Evolutionary conservation across 2,888 invertebrate species (phyloP), one percentile per base, ranked within the genome.

Genomic region (Buathra laborator): DNA sequence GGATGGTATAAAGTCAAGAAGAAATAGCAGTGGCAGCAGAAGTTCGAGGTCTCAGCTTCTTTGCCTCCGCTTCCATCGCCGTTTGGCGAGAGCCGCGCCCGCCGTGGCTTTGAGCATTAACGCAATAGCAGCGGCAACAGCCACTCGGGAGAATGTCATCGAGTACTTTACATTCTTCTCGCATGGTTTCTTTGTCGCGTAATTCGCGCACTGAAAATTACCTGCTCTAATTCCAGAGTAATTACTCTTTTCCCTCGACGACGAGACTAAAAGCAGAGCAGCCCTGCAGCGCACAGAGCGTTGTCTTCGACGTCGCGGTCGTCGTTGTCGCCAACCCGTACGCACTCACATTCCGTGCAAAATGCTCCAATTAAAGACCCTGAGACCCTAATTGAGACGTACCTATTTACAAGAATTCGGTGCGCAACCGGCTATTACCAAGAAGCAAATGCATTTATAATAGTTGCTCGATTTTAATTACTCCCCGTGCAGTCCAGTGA

Each of bases 341-440:
- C 85, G 84, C 86, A 85, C 70, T 87, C 85, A 89, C 90, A 93
- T 92, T 91, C 91, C 92, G 71, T 44, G 84, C 87, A 90, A 91
- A 91, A 88, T 84, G 86, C 89, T 76, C 89, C 92, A 92, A 93
- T 93, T 92, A 92, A 92, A 88, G 83, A 86, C 81, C 68, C 81
- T 83, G 71, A 48, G 81, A 85, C 87, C 37, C 90, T 93, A 93
- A 93, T 93, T 93, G 93, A 93, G 93, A 93, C 91, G 89, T 93
- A 91, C 90, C 89, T 90, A 92, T 90, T 90, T 89, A 89, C 85
- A 72, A 86, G 90, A 90, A 92, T 90, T 89, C 88, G 83, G 72
- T 83, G 84, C 81, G 75, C 85, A 88, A 87, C 84, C 85, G 46
- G 71, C 81, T 74, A 87, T 88, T 86, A 86, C 74, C 59, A 56